phyloP scores from a whole-genome alignment of 2,113 vertebrate genomes.

The Pyxicephalus adspersus region DNA sequence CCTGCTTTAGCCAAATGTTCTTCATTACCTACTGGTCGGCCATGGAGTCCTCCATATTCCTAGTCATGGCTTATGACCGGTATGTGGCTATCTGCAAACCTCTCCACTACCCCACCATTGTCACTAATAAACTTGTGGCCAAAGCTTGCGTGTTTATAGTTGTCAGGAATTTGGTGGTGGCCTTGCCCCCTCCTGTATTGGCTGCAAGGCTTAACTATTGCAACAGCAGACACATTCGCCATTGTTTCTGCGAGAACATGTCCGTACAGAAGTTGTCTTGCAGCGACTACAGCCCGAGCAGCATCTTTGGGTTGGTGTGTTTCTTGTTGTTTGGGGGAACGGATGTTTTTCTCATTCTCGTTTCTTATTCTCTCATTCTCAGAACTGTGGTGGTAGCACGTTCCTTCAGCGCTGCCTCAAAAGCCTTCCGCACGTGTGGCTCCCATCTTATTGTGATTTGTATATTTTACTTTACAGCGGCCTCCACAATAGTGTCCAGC shows the following conservation, averaged over 20 bases:
- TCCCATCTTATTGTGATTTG: slow-evolving; percentile 48
- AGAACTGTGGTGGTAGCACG: background rate
- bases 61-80: slow-evolving; percentile 42
- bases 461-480: slow-evolving; percentile 40
- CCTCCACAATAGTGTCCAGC: slow-evolving; percentile 23
- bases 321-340: slow-evolving; percentile 28
- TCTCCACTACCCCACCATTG: slow-evolving; percentile 30
- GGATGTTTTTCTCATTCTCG: slow-evolving; percentile 29
- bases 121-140: slow-evolving; percentile 27
- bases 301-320: slow-evolving; percentile 23
- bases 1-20: slow-evolving; percentile 56
- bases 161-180: background rate
- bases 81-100: slow-evolving; percentile 40
- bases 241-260: slow-evolving; percentile 54
- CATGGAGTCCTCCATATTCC: slow-evolving; percentile 50
- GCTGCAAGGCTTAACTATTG: slow-evolving; percentile 28
- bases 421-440: slow-evolving; percentile 42
- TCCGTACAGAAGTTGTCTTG: slow-evolving; percentile 45
- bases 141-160: slow-evolving; percentile 2
- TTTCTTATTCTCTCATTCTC: slow-evolving; percentile 29
- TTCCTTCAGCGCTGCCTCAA: slow-evolving; percentile 13
- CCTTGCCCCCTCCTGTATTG: background rate
- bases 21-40: slow-evolving; percentile 30
- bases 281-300: slow-evolving; percentile 13
- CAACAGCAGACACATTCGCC: slow-evolving; percentile 14